Evolutionary conservation across 2,113 vertebrate species (phyloP), one percentile per base, ranked within the genome.

Genomic region (Siniperca knerii): DNA sequence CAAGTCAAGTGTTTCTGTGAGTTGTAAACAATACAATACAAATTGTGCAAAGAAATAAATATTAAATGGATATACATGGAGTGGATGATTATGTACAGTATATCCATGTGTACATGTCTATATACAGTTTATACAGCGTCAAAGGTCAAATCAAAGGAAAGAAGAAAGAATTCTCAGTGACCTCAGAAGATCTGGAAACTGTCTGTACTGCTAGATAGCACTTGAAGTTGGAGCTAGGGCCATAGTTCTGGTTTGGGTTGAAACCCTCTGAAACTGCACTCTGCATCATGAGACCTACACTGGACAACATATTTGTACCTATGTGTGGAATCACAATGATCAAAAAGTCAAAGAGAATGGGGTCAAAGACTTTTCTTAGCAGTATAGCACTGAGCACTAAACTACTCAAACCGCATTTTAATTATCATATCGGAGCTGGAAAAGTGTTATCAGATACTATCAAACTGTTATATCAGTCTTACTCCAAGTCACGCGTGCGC

Each of bases 381-480:
- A 20, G 8, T 25, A 4, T 6, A 6, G 25, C n/a, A 46, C 2
- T 20, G 10, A 61, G 16, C 44, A 52, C 29, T 35, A 15, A 29
- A 21, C 11, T 46, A n/a, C 25, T 54, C 11, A 61, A 50, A 42
- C 4, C 5, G 2, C 33, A 18, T 40, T 78, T 48, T 57, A 71
- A 64, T 72, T 57, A 65, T 40, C 57, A 72, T 57, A 8, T 33
- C 4, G 0, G 16, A 29, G 18, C 23, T 52, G 16, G 50, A 77
- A 35, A 25, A 72, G 66, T 0, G 20, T 50, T 37, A 44, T 33
- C 58, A 12, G 67, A 74, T 69, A 16, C 18, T 54, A 42, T 58
- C 23, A 60, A 42, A 58, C 40, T 9, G 54, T 50, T 13, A 50
- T 52, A 62, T 81, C 68, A 16, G 69, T 79, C 42, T 42, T 60